Conservation (phyloP, 2,888 invertebrate genomes). For the Pimpla rufipes region DNA sequence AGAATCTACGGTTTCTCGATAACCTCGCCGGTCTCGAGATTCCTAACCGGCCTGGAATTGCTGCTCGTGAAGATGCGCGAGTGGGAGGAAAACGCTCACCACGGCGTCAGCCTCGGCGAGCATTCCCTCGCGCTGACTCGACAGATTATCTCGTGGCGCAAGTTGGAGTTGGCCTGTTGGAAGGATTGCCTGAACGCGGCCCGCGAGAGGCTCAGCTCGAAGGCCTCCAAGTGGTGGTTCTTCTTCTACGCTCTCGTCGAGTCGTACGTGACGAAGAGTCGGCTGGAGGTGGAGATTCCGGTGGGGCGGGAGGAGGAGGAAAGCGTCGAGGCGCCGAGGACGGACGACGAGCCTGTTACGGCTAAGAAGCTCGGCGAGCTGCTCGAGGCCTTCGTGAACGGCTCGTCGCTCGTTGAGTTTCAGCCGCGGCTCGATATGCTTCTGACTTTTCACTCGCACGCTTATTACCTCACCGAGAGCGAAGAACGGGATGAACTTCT, state of each 20-base stretch:
- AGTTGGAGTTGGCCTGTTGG: conserved; percentile 95
- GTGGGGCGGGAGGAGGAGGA: conserved; percentile 76
- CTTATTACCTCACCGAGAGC: conserved; percentile 87
- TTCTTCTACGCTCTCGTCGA: conserved; percentile 92
- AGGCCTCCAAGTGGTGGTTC: conserved; percentile 96
- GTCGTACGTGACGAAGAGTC: conserved; percentile 86
- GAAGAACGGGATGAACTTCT: conserved; percentile 86
- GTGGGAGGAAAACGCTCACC: conserved; percentile 97
- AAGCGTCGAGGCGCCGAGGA: conserved; percentile 66
- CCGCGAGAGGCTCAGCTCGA: conserved; percentile 88
- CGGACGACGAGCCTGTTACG: conserved; percentile 75
- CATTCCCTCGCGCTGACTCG: conserved; percentile 91
- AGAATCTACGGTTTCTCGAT: conserved; percentile 91
- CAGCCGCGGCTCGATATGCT: conserved; percentile 92
- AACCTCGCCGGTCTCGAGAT: conserved; percentile 94
- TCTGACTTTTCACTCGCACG: conserved; percentile 93
- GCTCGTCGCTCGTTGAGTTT: conserved; percentile 94
- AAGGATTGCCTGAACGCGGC: conserved; percentile 92
- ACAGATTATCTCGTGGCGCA: conserved; percentile 96
- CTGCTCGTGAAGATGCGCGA: conserved; percentile 94
- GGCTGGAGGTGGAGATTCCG: conserved; percentile 71
- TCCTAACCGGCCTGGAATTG: conserved; percentile 95
- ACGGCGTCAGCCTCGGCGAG: conserved; percentile 92
- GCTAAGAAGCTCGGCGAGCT: conserved; percentile 86
- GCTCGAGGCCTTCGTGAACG: conserved; percentile 93